phyloP scores from a whole-genome alignment of 2,113 vertebrate genomes.

The Acrocephalus kingi region DNA sequence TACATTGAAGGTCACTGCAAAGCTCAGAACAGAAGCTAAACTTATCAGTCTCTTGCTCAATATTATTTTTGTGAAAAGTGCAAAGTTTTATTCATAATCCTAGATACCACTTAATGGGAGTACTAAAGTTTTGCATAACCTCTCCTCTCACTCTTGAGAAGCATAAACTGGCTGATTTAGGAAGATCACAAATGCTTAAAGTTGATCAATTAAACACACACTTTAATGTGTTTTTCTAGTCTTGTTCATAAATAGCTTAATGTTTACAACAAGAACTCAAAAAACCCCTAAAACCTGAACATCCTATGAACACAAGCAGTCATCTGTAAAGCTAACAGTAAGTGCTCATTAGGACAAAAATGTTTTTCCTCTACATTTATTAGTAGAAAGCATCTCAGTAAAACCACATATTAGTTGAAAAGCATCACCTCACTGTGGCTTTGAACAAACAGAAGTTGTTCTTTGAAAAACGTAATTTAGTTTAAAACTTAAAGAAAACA shows the following conservation, averaged over 20 bases:
- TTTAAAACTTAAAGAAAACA: background rate
- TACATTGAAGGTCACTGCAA: background rate
- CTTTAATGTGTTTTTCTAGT: background rate
- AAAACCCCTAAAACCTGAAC: background rate
- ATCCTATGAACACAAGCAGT: background rate
- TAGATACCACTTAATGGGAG: background rate
- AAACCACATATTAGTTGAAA: background rate
- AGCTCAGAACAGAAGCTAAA: background rate
- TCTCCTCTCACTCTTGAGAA: background rate
- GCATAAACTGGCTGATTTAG: background rate
- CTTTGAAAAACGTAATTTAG: background rate
- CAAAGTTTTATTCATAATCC: background rate
- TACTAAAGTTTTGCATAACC: background rate
- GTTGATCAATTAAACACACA: background rate
- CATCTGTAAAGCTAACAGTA: background rate
- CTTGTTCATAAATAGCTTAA: background rate
- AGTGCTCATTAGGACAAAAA: background rate
- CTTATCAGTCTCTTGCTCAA: background rate
- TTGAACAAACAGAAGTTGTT: background rate
- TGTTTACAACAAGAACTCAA: background rate
- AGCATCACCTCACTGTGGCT: background rate
- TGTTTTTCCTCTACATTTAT: background rate
- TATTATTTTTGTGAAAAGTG: background rate
- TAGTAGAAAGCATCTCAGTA: background rate
- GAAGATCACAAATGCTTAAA: background rate